Base-by-base conservation (phyloP, 2,113 vertebrate genomes). In the Pogona vitticeps region DNA sequence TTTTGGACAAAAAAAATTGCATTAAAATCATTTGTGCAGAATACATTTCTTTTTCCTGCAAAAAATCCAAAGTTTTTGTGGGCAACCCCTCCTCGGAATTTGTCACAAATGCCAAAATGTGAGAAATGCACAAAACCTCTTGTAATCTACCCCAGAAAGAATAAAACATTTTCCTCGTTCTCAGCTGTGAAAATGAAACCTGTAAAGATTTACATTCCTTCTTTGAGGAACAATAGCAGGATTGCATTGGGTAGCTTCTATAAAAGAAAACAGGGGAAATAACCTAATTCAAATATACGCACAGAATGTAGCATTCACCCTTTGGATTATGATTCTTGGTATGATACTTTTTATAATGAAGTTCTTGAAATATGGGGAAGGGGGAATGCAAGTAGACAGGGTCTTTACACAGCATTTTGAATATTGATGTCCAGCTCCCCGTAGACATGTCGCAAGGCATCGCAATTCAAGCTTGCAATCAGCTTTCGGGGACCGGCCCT, bases 381-480 rank as follows among this genome's bases (percentile, higher is more conserved):
- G 8, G 26, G 9, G 1, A 17, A 15, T 6, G 76, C 81, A 72
- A 72, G 63, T 84, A 73, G 46, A 23, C 84, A 61, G 70, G 78
- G 14, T 70, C 88, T 83, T 95, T 93, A 96, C 31, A 75, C 2
- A 5, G 72, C 80, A 46, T 75, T 95, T 85, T 93, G 94, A 89
- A 97, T 93, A 88, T 94, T 90, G 86, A 97, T 12, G 0, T 94
- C 90, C 91, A 95, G 92, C 94, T 98, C 96, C 10, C 98, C 98
- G 0, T 95, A 95, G 76, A 99, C 98, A 59, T 99, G 98, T 87
- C 98, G 96, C 93, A 99, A 95, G 85, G 96, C 93, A 42, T 97
- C 87, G 81, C 97, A 98, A 93, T 96, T 98, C 93, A 99, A 94
- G 76, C 97, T 98, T 88, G 97, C 98, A 38, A 99, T 97, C 94